Evolutionary conservation across 2,113 vertebrate genomes (phyloP), one percentile per base, ranked within the genome.

Genomic region (Arvicanthis niloticus): DNA sequence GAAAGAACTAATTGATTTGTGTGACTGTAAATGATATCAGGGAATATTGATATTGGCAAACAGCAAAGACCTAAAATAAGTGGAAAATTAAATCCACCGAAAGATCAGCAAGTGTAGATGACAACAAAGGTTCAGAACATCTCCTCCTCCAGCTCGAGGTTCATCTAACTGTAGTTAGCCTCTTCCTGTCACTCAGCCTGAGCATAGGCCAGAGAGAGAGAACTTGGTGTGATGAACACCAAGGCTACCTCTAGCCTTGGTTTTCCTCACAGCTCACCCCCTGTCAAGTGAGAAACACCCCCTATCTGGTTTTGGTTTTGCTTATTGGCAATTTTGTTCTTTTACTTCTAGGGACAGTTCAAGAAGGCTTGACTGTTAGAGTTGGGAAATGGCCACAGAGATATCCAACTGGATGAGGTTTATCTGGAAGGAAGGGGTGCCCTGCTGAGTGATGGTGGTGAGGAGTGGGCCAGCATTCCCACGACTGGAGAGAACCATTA

Each of bases 61-160:
- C 6, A 91, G 24, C 37, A 68, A 94, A 91, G 62, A 53, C 2
- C 77, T 75, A 37, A 96, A 77, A 84, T 3, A 94, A 88, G 0
- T 13, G 78, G 68, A 85, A 96, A 93, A 56, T 93, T 88, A 65
- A 96, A 88, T 86, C 29, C 12, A 81, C 40, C 19, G 15, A 75
- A 68, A 21, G 42, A 85, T 60, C 86, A 88, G 80, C 19, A 70
- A n/a, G 65, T 53, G n/a, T 34, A n/a, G n/a, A 70, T 68, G 8
- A 70, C 17, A 65, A 65, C 77, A 56, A 2, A 58, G 24, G 56
- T 37, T 91, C 15, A 73, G 17, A 90, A 0, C 65, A 58, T n/a
- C 34, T 84, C 31, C 29, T 91, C n/a, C 73, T 24, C 19, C 10
- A 77, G 34, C 48, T 15, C 65, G 31, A 86, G 88, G 78, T n/a